Evolutionary conservation across 2,888 invertebrate species (phyloP).

Genomic region (Hedya salicella): DNA sequence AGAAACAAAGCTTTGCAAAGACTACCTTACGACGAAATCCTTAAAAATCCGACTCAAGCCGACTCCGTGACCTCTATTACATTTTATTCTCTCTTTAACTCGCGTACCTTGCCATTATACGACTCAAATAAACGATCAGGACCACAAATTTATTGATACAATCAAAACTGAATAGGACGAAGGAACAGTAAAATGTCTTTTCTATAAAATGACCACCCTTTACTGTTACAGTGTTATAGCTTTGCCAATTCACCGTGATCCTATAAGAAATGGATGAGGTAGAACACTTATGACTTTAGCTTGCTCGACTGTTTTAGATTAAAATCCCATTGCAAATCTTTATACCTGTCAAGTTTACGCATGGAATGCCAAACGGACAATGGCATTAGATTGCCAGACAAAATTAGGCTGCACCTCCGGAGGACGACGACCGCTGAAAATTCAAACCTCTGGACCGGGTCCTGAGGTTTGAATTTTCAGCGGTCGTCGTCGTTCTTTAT

Average conservation of each 20-base stretch:
- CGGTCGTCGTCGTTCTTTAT: too few species aligned
- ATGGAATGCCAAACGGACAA: too few species aligned
- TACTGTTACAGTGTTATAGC: conserved; percentile 59
- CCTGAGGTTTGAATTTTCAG: too few species aligned
- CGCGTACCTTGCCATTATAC: conserved; percentile 28
- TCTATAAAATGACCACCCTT: conserved; percentile 58
- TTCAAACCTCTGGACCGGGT: too few species aligned
- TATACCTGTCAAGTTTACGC: too few species aligned
- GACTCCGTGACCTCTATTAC: conserved; percentile 28
- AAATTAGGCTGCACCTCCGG: too few species aligned
- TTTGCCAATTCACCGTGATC: conserved; percentile 42
- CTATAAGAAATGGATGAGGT: conserved; percentile 26
- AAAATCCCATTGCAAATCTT: neutral
- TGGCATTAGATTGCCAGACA: too few species aligned
- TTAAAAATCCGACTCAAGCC: conserved; percentile 10
- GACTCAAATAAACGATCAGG: conserved; percentile 34
- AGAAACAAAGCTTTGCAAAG: neutral
- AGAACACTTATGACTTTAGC: conserved; percentile 7
- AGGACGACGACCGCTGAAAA: too few species aligned
- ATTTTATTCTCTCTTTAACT: conserved; percentile 21
- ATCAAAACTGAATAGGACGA: conserved; percentile 39
- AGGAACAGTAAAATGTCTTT: conserved; percentile 44
- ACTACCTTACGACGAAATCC: neutral
- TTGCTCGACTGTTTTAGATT: neutral
- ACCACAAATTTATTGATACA: conserved; percentile 39